phyloP scores from a whole-genome alignment of 2,797 vertebrate genomes.

The Fratercula arctica region DNA sequence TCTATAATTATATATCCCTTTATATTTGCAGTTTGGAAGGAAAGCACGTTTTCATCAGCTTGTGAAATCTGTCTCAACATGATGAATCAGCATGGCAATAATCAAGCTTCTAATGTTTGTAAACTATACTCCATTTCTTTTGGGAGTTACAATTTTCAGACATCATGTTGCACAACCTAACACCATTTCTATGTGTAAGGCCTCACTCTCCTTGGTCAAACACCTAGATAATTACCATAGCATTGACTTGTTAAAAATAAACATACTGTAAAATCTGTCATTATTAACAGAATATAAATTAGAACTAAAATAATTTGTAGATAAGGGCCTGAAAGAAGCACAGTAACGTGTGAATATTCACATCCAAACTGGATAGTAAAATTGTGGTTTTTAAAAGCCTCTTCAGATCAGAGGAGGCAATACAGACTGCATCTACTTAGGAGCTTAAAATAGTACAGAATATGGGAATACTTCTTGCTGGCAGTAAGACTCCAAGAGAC shows the following conservation, averaged over 20 bases:
- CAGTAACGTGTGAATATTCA: accelerated
- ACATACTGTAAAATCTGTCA: not conserved
- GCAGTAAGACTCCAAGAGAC: not conserved
- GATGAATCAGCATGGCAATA: not conserved
- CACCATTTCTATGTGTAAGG: not conserved
- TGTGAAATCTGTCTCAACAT: not conserved
- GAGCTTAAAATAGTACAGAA: not conserved
- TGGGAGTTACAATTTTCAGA: not conserved
- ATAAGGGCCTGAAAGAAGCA: not conserved
- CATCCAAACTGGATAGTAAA: not conserved
- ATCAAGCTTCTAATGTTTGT: not conserved
- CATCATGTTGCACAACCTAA: not conserved
- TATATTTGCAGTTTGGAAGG: not conserved
- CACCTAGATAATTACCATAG: not conserved
- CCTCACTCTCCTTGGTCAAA: not conserved
- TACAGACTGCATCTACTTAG: not conserved
- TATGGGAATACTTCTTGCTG: not conserved
- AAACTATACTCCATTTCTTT: not conserved
- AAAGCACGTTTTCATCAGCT: not conserved
- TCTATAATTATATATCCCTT: not conserved
- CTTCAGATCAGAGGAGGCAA: not conserved
- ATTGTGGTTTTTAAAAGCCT: not conserved
- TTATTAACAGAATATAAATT: not conserved
- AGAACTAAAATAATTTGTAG: not conserved
- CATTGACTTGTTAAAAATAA: not conserved